These are phyloP conservation scores for Crepidodera aurea DNA, from an alignment of 2,888 invertebrate species.

Conservation along the genomic window DNA sequence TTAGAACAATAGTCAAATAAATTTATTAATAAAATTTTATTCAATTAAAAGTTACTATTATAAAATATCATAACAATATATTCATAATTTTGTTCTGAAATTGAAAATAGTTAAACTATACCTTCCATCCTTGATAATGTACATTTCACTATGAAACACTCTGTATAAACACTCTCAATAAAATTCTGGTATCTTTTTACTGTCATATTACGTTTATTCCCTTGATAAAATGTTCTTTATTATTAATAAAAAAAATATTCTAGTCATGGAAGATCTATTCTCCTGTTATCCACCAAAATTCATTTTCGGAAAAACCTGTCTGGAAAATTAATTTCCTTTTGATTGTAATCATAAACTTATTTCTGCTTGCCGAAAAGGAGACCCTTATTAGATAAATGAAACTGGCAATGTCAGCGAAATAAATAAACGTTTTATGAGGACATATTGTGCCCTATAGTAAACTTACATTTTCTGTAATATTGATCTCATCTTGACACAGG, in stretches of 20 bases:
- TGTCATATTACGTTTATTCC: neutral
- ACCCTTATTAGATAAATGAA: constrained; percentile 35
- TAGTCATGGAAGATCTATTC: neutral
- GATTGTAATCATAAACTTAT: constrained; percentile 20
- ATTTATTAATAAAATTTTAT: too few relatives aligned
- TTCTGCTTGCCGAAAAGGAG: constrained; percentile 7
- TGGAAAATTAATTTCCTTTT: constrained; percentile 2
- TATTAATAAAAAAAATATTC: neutral
- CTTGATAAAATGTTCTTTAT: neutral
- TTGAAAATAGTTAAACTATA: too few relatives aligned
- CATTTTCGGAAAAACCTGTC: neutral
- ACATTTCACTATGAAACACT: too few relatives aligned
- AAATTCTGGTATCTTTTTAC: too few relatives aligned
- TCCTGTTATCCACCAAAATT: neutral
- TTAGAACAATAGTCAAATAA: too few relatives aligned
- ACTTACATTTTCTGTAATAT: constrained; percentile 55
- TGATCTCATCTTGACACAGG: constrained; percentile 53
- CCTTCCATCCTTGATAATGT: too few relatives aligned
- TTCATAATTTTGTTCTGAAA: too few relatives aligned
- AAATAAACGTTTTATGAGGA: constrained; percentile 47
- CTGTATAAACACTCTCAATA: too few relatives aligned
- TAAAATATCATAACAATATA: too few relatives aligned
- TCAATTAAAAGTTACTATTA: too few relatives aligned
- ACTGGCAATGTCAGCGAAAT: constrained; percentile 34
- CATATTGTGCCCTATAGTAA: constrained; percentile 46